A percentile compares a stretch with the other conserved stretches of the same genome.
phyloP scores from a whole-genome alignment of 2,797 vertebrate species.

The Squalus acanthias region DNA sequence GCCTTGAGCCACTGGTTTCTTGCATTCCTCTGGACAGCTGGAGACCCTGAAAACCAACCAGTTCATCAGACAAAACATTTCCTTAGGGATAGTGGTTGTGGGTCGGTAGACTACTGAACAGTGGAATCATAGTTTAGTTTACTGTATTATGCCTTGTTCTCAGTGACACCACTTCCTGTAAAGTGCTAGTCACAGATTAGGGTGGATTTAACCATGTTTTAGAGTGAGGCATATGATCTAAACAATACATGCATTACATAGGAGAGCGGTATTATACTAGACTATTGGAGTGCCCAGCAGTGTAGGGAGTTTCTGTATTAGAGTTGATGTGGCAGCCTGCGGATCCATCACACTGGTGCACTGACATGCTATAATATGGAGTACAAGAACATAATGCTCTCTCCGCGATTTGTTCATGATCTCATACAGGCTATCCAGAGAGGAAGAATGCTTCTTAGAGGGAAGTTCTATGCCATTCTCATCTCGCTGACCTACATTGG shows the following conservation, averaged over 20 bases:
- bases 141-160: background rate
- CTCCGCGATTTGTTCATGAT: background rate
- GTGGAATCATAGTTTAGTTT: background rate
- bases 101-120: background rate
- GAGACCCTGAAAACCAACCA: background rate
- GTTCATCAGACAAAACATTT: slow-evolving; percentile 12
- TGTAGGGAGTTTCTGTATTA: too few species aligned
- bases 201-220: background rate
- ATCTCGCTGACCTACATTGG: too few species aligned
- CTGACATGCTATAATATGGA: background rate
- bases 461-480: background rate
- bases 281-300: background rate
- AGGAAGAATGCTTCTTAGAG: background rate
- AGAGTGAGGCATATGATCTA: background rate
- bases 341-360: background rate
- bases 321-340: background rate
- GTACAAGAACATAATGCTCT: background rate
- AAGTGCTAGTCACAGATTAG: background rate
- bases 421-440: background rate
- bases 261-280: background rate
- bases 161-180: background rate
- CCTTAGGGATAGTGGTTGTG: background rate
- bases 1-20: background rate
- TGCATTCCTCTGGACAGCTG: background rate
- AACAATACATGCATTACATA: background rate